Conservation (phyloP, 2,113 vertebrate species). For the Thinocorus orbignyianus region DNA sequence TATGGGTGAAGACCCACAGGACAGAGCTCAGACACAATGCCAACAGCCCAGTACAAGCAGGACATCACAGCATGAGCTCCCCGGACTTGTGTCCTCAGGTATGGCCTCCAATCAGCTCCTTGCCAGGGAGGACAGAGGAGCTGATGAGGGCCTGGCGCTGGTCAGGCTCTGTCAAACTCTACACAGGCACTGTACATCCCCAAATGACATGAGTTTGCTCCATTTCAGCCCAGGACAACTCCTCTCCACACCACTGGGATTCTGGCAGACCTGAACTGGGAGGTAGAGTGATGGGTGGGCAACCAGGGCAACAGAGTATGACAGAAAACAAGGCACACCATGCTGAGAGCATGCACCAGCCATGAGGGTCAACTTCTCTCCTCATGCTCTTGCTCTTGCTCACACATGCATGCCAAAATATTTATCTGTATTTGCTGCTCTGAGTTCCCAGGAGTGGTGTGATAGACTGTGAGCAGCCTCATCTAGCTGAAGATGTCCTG, state of each 20-base stretch:
- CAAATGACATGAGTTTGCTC: neutral
- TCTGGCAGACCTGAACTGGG: neutral
- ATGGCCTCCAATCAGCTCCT: neutral
- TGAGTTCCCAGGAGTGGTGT: neutral
- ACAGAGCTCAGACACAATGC: neutral
- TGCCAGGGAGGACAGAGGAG: fast-evolving
- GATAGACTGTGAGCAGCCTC: neutral
- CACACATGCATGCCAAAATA: neutral
- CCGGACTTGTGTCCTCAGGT: fast-evolving
- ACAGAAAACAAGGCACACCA: fast-evolving
- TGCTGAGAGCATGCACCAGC: fast-evolving
- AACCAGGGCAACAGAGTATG: neutral
- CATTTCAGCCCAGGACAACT: neutral
- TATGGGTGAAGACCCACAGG: neutral
- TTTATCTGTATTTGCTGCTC: neutral
- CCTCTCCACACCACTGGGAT: fast-evolving
- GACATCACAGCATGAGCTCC: fast-evolving
- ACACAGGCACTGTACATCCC: fast-evolving
- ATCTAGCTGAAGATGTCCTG: neutral
- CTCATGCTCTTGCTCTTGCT: too few relatives aligned
- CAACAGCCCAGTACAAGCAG: neutral
- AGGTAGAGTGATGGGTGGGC: fast-evolving
- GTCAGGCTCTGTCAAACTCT: neutral
- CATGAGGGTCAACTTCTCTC: fast-evolving
- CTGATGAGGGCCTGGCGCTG: fast-evolving